Evolutionary conservation across 2,888 invertebrate genomes (phyloP).

Genomic region (Ectemnius continuus): DNA sequence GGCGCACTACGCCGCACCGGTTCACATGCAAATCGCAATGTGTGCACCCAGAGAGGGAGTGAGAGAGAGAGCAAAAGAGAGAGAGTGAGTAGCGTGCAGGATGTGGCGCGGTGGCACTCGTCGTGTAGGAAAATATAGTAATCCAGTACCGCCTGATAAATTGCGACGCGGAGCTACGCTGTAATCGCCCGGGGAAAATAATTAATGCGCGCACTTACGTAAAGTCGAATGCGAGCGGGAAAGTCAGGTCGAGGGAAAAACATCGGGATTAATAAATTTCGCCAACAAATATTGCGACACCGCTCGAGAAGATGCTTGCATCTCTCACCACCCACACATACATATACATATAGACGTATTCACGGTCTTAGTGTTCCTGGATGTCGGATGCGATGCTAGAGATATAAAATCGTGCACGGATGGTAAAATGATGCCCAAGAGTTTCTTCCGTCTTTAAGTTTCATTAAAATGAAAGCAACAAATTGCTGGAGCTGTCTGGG

Average conservation of each 20-base stretch:
- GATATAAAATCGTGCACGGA: slow-evolving; percentile 22
- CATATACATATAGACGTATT: too few species aligned
- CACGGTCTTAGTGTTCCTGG: too few species aligned
- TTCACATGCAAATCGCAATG: slow-evolving; percentile 66
- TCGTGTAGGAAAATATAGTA: slow-evolving; percentile 58
- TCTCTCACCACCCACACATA: too few species aligned
- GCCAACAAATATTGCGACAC: slow-evolving; percentile 28
- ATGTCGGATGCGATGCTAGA: too few species aligned
- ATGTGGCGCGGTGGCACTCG: slow-evolving; percentile 50
- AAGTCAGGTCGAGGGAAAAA: slow-evolving; percentile 12
- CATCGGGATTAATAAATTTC: slow-evolving; percentile 38
- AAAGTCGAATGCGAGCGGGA: slow-evolving; percentile 37
- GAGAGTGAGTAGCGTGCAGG: slow-evolving; percentile 25
- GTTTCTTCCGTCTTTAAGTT: not conserved
- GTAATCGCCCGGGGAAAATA: slow-evolving; percentile 54
- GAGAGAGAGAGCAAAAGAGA: too few species aligned
- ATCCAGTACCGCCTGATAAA: slow-evolving; percentile 57
- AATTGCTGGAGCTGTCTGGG: not conserved
- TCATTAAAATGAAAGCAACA: not conserved
- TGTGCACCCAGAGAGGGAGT: slow-evolving; percentile 35
- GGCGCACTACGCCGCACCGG: slow-evolving; percentile 56
- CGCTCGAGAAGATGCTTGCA: too few species aligned
- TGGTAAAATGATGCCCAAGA: slow-evolving; percentile 11
- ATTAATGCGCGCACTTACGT: slow-evolving; percentile 51
- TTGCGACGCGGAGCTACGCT: slow-evolving; percentile 47